Conservation (phyloP, 2,113 vertebrate species). For the Tenrec ecaudatus region DNA sequence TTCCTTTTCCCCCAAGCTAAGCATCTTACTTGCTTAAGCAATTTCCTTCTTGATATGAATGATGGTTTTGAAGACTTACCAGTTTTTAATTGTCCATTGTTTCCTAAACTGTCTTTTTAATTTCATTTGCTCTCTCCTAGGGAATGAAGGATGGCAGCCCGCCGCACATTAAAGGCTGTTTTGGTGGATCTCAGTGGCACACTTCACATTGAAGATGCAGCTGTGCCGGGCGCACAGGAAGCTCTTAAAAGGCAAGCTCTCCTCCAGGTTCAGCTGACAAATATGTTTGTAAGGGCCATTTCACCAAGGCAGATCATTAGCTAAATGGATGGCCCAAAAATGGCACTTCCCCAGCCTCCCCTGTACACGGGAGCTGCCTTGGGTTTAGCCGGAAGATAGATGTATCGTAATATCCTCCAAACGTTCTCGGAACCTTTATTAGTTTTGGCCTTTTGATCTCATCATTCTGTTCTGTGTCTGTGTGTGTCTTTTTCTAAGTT, state of each 20-base stretch:
- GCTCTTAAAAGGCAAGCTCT: slow-evolving; percentile 92
- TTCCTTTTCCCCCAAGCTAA: slow-evolving; percentile 19
- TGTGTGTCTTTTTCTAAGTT: slow-evolving; percentile 22
- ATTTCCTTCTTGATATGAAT: slow-evolving; percentile 58
- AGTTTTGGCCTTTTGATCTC: slow-evolving; percentile 64
- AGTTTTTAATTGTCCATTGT: slow-evolving; percentile 84
- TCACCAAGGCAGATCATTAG: slow-evolving; percentile 63
- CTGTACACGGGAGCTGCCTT: slow-evolving; percentile 34
- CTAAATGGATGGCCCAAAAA: slow-evolving; percentile 41
- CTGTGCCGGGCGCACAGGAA: slow-evolving; percentile 95
- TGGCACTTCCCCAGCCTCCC: slow-evolving; percentile 48
- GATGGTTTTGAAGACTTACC: slow-evolving; percentile 75
- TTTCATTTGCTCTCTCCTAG: slow-evolving; percentile 76
- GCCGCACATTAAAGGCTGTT: slow-evolving; percentile 92
- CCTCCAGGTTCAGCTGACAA: slow-evolving; percentile 68
- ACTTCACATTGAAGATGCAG: slow-evolving; percentile 95
- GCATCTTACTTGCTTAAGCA: slow-evolving; percentile 33
- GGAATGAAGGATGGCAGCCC: slow-evolving; percentile 89
- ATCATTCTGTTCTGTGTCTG: slow-evolving; percentile 40
- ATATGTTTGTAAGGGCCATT: slow-evolving; percentile 49
- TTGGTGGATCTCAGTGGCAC: slow-evolving; percentile 98
- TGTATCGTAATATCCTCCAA: slow-evolving; percentile 43
- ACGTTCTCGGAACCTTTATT: slow-evolving; percentile 62
- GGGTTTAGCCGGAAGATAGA: slow-evolving; percentile 61
- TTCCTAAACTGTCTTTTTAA: slow-evolving; percentile 80